These are phyloP conservation scores for Oreortyx pictus DNA, from an alignment of 2,797 vertebrate species.

Conservation along the genomic window DNA sequence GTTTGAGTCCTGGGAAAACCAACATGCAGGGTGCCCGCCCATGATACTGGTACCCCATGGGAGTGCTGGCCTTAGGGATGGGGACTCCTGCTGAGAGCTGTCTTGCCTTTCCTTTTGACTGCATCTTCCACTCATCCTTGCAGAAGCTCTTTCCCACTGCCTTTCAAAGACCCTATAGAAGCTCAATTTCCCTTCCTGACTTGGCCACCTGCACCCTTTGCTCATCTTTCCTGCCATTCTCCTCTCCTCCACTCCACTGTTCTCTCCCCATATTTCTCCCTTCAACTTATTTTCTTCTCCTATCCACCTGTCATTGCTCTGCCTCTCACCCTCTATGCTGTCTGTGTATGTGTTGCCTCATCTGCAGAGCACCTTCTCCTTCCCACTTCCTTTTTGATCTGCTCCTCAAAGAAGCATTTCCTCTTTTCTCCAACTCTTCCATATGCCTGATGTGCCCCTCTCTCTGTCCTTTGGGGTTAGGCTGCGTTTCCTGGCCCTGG, in stretches of 20 bases:
- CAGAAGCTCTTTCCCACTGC: not conserved
- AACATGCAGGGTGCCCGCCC: not conserved
- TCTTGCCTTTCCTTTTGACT: not conserved
- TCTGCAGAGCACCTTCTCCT: not conserved
- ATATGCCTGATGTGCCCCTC: not conserved
- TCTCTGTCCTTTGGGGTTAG: not conserved
- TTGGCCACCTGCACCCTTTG: not conserved
- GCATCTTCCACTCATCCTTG: not conserved
- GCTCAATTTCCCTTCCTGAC: not conserved
- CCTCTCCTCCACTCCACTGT: not conserved
- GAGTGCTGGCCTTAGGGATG: not conserved
- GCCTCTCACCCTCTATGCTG: not conserved
- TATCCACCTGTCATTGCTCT: not conserved
- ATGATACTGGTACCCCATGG: not conserved
- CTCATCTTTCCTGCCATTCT: not conserved
- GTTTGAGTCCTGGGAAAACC: not conserved
- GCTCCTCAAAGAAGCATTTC: not conserved
- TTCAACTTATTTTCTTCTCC: not conserved
- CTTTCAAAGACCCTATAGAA: not conserved
- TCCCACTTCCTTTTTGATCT: not conserved
- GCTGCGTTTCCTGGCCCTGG: not conserved
- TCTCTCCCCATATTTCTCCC: not conserved
- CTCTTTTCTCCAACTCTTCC: not conserved
- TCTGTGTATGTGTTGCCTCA: not conserved
- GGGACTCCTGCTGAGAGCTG: rapidly evolving